phyloP scores from a whole-genome alignment of 1,140 invertebrate genomes.

The Diorhabda elongata region DNA sequence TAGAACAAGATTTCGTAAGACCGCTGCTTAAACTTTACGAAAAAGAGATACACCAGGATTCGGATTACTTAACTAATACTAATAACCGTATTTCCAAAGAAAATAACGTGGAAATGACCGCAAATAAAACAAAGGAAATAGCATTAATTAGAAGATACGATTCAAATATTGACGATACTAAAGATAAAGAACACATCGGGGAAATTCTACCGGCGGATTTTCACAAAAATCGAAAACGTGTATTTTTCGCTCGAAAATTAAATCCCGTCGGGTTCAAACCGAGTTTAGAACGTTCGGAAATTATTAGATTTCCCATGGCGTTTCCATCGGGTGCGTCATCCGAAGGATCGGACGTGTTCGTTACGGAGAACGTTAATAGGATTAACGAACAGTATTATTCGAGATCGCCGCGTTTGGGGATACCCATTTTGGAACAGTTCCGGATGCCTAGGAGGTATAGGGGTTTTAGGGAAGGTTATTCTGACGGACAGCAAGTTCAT shows the following conservation, averaged over 20 bases:
- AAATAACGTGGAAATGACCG: slow-evolving; percentile 34
- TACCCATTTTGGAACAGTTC: slow-evolving; percentile 28
- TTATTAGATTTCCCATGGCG: slow-evolving; percentile 25
- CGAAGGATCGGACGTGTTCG: slow-evolving; percentile 26
- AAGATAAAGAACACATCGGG: slow-evolving; percentile 43
- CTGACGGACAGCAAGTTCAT: slow-evolving; percentile 29
- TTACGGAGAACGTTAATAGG: slow-evolving; percentile 7
- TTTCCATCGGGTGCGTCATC: slow-evolving; percentile 28
- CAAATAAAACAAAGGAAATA: slow-evolving; percentile 34
- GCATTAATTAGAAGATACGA: slow-evolving; percentile 37
- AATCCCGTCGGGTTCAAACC: neutral
- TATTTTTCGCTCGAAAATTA: neutral
- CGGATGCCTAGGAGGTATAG: slow-evolving; percentile 37
- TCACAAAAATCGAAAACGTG: slow-evolving; percentile 14
- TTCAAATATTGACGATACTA: slow-evolving; percentile 28
- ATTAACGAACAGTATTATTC: slow-evolving; percentile 5
- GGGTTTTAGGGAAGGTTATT: slow-evolving; percentile 27
- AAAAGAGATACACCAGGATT: slow-evolving; percentile 29
- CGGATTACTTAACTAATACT: slow-evolving; percentile 26
- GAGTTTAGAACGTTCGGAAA: slow-evolving; percentile 12
- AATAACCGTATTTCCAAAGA: slow-evolving; percentile 41
- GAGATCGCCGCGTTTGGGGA: slow-evolving; percentile 18
- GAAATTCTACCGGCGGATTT: slow-evolving; percentile 43
- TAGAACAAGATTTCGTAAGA: slow-evolving; percentile 43
- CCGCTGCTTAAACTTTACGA: slow-evolving; percentile 41